phyloP scores from a whole-genome alignment of 2,113 vertebrate species.

The Opisthocomus hoazin region DNA sequence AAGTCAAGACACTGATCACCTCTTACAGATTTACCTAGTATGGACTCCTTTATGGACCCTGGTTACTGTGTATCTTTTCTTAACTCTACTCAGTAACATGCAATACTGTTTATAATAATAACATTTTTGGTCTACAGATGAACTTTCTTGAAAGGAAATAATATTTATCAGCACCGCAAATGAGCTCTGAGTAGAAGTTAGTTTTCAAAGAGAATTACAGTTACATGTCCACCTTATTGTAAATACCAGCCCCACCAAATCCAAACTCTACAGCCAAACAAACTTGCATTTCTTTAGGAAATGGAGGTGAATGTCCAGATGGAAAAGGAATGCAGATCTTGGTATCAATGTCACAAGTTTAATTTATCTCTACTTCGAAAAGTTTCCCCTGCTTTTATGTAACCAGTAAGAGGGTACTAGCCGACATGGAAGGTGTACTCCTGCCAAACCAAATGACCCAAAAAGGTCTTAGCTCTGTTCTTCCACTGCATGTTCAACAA shows the following conservation, averaged over 20 bases:
- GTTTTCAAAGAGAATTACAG: background rate
- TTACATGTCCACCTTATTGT: background rate
- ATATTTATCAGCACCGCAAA: fast-evolving
- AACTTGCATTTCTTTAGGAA: background rate
- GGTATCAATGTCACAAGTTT: background rate
- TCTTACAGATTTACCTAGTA: background rate
- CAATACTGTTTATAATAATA: background rate
- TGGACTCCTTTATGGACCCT: background rate
- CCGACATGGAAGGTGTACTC: background rate
- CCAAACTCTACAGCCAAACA: background rate
- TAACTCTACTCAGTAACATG: background rate
- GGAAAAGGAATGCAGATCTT: background rate
- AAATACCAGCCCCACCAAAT: background rate
- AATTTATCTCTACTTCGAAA: background rate
- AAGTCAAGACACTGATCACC: background rate
- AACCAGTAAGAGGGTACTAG: background rate
- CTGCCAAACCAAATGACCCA: background rate
- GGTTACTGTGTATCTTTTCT: background rate
- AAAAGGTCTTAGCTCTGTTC: background rate
- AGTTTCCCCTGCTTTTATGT: background rate
- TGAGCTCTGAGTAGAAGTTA: background rate
- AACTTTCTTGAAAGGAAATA: background rate
- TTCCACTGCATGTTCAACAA: background rate
- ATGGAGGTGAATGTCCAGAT: background rate
- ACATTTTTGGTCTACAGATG: background rate